Base-by-base conservation (phyloP, 2,888 invertebrate species). In the Ochropacha duplaris region DNA sequence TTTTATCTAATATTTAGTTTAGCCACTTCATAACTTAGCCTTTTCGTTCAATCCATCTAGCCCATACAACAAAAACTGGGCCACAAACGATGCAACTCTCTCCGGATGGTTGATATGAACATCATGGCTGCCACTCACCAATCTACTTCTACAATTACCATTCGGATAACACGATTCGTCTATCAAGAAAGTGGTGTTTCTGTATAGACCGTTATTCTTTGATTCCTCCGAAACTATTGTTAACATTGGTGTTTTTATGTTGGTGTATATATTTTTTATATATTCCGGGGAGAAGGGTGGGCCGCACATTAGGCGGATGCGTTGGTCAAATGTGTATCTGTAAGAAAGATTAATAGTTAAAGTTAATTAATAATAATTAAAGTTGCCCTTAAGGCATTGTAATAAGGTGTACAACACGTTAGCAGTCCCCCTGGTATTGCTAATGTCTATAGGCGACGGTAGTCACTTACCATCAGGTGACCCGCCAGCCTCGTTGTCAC, bases 41-140 rank as follows among this genome's bases (percentile, higher is more conserved):
- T 79, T 86, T 5, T 59, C 60, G 64, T 83, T 85, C 4, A 88
- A 57, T 0, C 84, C 85, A 0, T 77, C 72, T 0, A 81, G 9
- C 0, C 86, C 86, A 39, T 80, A 64, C 3, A 83, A 26, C 22
- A 94, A 62, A 76, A 94, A 94, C 57, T 81, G 81, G 0, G 65
- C 62, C 0, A 94, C 68, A 67, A 76, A 76, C 0, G 77, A 65
- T 0, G 93, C 94, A 0, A 95, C 75, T 12, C 76, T 71, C 56
- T 94, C 94, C 0, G 95, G 95, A 52, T 90, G 65, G 28, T 88
- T 88, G 8, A 94, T 87, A 69, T 95, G 95, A 0, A 94, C 89
- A 70, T 95, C 94, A 61, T 95, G 95, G 56, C 85, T 82, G 0
- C 95, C 95, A 0, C 78, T 72, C 0, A 95, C 91, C 2, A 66